Percentiles rank a stretch among this genome's conserved stretches.
Evolutionary conservation across 2,797 vertebrate species (phyloP).

Genomic region (Acestrorhynchus altus): DNA sequence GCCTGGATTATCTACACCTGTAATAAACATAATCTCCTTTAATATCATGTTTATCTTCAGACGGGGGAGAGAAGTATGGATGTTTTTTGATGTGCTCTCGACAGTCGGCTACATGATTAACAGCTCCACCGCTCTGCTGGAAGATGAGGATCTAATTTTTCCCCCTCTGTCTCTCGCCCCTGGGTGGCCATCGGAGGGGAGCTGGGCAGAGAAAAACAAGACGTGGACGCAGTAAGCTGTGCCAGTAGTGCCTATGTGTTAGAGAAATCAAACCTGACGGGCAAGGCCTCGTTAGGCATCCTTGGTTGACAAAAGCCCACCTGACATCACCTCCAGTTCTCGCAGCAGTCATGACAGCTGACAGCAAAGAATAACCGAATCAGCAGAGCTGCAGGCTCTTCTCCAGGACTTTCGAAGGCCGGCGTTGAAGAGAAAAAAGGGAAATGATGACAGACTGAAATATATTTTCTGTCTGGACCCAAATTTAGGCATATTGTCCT

Average conservation of each 20-base stretch:
- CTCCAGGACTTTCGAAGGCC: slow-evolving; percentile 19
- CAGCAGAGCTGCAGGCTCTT: slow-evolving; percentile 35
- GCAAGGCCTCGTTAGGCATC: slow-evolving; percentile 51
- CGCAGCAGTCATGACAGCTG: slow-evolving; percentile 51
- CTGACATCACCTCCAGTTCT: slow-evolving; percentile 53
- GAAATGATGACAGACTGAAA: slow-evolving; percentile 9
- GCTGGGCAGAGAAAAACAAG: slow-evolving; percentile 42
- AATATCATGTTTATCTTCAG: slow-evolving; percentile 39
- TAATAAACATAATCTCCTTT: slow-evolving; percentile 50
- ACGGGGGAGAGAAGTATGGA: slow-evolving; percentile 13
- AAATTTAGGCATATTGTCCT: slow-evolving; percentile 2
- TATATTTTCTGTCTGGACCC: slow-evolving; percentile 15
- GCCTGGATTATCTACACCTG: slow-evolving; percentile 42
- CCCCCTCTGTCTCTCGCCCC: slow-evolving; percentile 23
- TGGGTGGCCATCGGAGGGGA: slow-evolving; percentile 3
- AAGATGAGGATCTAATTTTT: slow-evolving; percentile 35
- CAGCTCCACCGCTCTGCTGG: slow-evolving; percentile 12
- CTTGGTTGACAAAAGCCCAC: slow-evolving; percentile 58
- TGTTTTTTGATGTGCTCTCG: slow-evolving; percentile 45
- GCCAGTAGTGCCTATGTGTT: slow-evolving; percentile 29
- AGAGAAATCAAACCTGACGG: slow-evolving; percentile 56
- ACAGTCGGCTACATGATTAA: slow-evolving; percentile 39
- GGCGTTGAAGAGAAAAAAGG: neutral
- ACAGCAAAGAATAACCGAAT: slow-evolving; percentile 53
- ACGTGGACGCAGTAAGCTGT: slow-evolving; percentile 18